phyloP scores from a whole-genome alignment of 2,113 vertebrate species.

The Cephalopterus ornatus region DNA sequence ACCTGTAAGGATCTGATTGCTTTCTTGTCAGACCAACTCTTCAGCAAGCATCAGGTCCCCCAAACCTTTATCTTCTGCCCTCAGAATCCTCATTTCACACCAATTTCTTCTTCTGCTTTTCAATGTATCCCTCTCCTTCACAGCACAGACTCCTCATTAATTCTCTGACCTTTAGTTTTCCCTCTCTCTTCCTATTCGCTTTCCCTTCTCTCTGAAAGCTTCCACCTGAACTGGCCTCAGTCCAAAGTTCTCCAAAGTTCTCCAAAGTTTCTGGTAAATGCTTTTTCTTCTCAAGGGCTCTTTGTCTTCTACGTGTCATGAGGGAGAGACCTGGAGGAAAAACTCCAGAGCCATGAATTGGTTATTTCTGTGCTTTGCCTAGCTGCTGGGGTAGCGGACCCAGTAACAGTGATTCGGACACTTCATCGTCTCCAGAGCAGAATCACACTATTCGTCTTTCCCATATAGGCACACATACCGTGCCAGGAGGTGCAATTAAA shows the following conservation, averaged over 20 bases:
- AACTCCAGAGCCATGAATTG: background rate
- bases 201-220: background rate
- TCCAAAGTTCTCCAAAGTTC: background rate
- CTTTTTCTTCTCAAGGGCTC: background rate
- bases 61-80: background rate
- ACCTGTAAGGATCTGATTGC: background rate
- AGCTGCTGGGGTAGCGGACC: background rate
- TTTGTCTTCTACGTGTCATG: background rate
- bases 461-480: background rate
- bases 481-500: background rate
- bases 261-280: background rate
- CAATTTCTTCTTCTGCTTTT: background rate
- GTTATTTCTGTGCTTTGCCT: background rate
- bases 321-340: background rate
- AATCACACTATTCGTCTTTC: background rate
- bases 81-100: background rate
- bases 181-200: background rate
- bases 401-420: background rate
- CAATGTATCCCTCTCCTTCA: background rate
- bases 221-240: background rate
- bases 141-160: background rate
- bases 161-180: background rate
- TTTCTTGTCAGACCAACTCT: background rate
- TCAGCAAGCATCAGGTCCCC: background rate
- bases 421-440: background rate